phyloP scores from a whole-genome alignment of 2,113 vertebrate genomes.

The Chinchilla lanigera region DNA sequence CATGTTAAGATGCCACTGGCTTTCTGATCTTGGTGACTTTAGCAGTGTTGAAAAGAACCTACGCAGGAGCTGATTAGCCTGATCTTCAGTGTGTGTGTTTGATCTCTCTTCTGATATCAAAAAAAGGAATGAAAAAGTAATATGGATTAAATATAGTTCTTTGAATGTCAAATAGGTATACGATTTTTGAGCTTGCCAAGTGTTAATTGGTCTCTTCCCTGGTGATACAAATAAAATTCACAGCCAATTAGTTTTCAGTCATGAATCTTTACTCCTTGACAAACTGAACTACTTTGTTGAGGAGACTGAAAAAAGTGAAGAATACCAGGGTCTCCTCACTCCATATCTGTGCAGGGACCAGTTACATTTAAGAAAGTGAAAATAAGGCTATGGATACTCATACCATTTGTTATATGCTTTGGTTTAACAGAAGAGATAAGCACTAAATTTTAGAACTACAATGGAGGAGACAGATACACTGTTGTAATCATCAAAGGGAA shows the following conservation, averaged over 20 bases:
- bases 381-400: neutral
- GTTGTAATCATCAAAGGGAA: neutral
- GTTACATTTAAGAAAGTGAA: constrained; percentile 53
- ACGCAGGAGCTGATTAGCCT: constrained; percentile 87
- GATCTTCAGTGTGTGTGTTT: constrained; percentile 84
- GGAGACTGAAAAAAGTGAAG: constrained; percentile 65
- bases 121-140: constrained; percentile 79
- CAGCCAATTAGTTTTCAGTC: constrained; percentile 83
- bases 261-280: constrained; percentile 83
- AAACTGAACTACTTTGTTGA: constrained; percentile 78
- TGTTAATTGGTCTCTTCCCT: constrained; percentile 88
- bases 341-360: constrained; percentile 69
- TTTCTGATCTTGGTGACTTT: constrained; percentile 87
- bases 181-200: constrained; percentile 86
- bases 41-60: constrained; percentile 87
- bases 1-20: constrained; percentile 86
- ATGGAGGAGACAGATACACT: neutral
- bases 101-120: constrained; percentile 85
- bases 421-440: neutral
- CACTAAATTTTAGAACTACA: constrained; percentile 26
- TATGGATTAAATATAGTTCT: constrained; percentile 80
- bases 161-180: constrained; percentile 85
- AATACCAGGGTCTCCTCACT: constrained; percentile 65
- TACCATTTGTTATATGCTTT: neutral
- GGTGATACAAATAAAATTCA: constrained; percentile 83